phyloP scores from a whole-genome alignment of 2,113 vertebrate genomes.

The Halichoerus grypus region DNA sequence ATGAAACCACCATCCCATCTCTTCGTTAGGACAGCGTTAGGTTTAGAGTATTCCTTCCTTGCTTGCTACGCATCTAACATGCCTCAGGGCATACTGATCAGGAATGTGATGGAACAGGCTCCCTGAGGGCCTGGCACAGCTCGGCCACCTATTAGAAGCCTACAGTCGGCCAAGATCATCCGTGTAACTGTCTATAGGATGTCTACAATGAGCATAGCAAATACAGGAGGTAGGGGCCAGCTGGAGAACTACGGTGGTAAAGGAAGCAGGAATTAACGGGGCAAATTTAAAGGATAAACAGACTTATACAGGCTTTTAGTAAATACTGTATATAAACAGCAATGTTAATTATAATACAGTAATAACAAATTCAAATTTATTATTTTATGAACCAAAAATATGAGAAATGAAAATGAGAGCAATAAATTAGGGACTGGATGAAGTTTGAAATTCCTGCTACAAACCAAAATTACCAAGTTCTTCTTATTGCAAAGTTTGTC shows the following conservation, averaged over 20 bases:
- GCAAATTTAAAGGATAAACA: neutral
- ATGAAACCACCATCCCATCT: no score
- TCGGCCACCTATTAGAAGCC: neutral
- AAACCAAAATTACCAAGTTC: neutral
- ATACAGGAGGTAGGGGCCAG: neutral
- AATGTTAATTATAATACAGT: neutral
- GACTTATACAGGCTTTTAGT: neutral
- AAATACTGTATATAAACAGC: accelerated
- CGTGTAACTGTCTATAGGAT: accelerated
- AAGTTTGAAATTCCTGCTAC: neutral
- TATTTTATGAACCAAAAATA: neutral
- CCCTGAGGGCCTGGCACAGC: neutral
- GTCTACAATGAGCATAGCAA: no score
- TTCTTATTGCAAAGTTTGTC: neutral
- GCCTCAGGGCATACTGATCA: neutral
- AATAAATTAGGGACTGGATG: accelerated
- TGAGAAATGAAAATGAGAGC: neutral
- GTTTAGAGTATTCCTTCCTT: accelerated
- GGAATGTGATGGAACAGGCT: accelerated
- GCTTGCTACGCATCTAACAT: neutral
- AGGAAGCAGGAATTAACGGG: neutral
- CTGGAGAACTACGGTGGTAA: no score
- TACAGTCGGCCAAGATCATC: neutral
- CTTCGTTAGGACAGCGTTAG: accelerated
- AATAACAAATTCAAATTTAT: neutral